These are phyloP conservation scores for Chunga burmeisteri DNA, from an alignment of 2,113 vertebrate species.

Conservation along the genomic window DNA sequence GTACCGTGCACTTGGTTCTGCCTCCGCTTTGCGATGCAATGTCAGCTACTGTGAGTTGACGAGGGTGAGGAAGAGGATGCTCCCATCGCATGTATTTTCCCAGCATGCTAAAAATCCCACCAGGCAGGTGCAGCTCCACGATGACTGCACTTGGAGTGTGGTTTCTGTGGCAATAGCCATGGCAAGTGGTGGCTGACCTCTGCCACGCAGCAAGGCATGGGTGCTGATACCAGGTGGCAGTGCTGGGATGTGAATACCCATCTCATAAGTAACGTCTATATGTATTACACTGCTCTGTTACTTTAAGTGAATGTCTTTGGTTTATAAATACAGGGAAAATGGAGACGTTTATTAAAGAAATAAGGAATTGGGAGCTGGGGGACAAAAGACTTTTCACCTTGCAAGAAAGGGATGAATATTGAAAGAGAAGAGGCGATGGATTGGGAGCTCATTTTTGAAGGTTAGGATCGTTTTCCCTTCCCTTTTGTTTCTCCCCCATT, in stretches of 20 bases:
- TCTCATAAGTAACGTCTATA: rapidly evolving
- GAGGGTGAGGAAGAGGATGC: neutral
- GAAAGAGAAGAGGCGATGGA: neutral
- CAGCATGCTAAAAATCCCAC: neutral
- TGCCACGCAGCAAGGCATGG: neutral
- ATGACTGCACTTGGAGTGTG: rapidly evolving
- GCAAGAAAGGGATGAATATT: neutral
- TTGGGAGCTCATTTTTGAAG: neutral
- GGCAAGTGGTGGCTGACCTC: rapidly evolving
- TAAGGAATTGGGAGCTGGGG: neutral
- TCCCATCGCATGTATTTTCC: rapidly evolving
- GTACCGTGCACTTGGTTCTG: rapidly evolving
- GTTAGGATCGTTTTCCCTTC: neutral
- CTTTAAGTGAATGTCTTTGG: neutral
- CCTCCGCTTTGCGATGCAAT: rapidly evolving
- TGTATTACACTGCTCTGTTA: rapidly evolving
- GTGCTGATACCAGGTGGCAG: neutral
- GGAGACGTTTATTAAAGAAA: neutral
- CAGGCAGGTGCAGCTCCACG: neutral
- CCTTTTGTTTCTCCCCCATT: conserved; percentile 2
- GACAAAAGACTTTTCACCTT: neutral
- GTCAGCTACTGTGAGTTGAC: rapidly evolving
- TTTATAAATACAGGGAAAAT: too few relatives aligned
- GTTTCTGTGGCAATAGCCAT: neutral
- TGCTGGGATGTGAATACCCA: neutral